Evolutionary conservation across 1,140 invertebrate genomes (phyloP).

Genomic region (Oncopeltus fasciatus): DNA sequence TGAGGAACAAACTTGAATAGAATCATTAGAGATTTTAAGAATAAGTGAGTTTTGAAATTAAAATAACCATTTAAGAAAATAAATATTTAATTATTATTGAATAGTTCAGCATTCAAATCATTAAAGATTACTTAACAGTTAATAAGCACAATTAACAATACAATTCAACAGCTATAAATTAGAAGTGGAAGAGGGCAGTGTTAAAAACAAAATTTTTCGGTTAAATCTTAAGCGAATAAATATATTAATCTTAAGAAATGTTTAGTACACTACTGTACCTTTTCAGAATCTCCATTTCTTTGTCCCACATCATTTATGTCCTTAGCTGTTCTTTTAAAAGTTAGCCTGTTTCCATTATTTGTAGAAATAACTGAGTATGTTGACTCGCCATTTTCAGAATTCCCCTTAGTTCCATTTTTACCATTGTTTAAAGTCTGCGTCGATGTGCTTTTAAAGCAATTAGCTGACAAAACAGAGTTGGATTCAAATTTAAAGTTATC

Average conservation of each 20-base stretch:
- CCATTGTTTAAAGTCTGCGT: slow-evolving; percentile 14
- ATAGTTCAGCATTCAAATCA: no score
- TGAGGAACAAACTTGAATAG: no score
- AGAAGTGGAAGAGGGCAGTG: no score
- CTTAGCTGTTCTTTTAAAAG: slow-evolving; percentile 59
- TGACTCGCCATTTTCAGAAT: slow-evolving; percentile 46
- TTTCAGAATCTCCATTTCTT: slow-evolving; percentile 12
- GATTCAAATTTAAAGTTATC: slow-evolving; percentile 61
- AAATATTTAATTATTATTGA: no score
- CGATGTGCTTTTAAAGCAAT: not conserved
- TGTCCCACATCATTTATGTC: slow-evolving; percentile 27
- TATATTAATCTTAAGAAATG: not conserved
- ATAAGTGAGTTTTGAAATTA: no score
- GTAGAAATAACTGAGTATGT: slow-evolving; percentile 66
- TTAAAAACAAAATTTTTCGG: no score
- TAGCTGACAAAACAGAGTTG: slow-evolving; percentile 47
- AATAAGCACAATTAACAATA: no score
- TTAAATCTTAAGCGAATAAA: no score
- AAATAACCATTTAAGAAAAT: no score
- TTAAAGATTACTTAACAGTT: no score
- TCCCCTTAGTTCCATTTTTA: slow-evolving; percentile 29
- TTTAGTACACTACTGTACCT: not conserved
- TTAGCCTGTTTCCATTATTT: slow-evolving; percentile 63
- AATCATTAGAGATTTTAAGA: no score
- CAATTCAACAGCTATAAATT: not conserved